Percentiles rank a stretch among this genome's conserved stretches.
Evolutionary conservation across 2,797 vertebrate species (phyloP).

Genomic region (Urophycis tenuis): DNA sequence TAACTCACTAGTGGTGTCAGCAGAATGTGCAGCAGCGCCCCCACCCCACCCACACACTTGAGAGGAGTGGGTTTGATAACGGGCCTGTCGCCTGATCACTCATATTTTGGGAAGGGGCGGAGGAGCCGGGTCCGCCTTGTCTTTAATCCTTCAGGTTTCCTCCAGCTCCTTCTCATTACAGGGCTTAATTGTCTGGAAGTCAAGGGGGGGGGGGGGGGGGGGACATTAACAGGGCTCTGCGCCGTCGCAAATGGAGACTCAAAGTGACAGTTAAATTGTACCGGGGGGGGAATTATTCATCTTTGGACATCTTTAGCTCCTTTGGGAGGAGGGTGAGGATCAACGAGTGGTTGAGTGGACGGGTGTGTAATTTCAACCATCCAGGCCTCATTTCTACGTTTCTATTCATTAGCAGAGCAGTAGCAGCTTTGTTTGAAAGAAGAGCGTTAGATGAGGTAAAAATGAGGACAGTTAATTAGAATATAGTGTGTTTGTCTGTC

Average conservation of each 20-base stretch:
- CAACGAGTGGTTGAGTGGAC: constrained; percentile 44
- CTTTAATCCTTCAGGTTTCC: constrained; percentile 99
- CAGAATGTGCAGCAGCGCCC: constrained; percentile 22
- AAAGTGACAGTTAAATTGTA: constrained; percentile 99
- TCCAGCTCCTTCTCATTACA: constrained; percentile 84
- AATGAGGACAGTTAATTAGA: not conserved
- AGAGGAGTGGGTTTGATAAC: constrained; percentile 91
- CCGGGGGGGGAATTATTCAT: constrained; percentile 99
- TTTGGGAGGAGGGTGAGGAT: constrained; percentile 50
- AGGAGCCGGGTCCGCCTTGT: constrained; percentile 92
- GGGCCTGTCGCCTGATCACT: constrained; percentile 82
- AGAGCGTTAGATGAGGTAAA: not conserved
- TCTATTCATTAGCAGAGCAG: not conserved
- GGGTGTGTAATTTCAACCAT: constrained; percentile 86
- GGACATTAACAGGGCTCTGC: constrained; percentile 87
- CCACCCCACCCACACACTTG: constrained; percentile 31
- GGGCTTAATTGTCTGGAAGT: constrained; percentile 99
- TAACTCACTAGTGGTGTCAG: constrained; percentile 50
- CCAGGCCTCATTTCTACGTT: constrained; percentile 24
- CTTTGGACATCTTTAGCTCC: constrained; percentile 98
- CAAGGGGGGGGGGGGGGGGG: constrained; percentile 99
- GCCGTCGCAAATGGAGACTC: constrained; percentile 96
- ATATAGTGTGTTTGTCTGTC: not conserved
- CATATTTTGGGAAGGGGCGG: constrained; percentile 69
- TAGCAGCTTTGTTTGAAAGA: not conserved